Conservation (phyloP, 1,140 invertebrate species). For the Colletes latitarsis region DNA sequence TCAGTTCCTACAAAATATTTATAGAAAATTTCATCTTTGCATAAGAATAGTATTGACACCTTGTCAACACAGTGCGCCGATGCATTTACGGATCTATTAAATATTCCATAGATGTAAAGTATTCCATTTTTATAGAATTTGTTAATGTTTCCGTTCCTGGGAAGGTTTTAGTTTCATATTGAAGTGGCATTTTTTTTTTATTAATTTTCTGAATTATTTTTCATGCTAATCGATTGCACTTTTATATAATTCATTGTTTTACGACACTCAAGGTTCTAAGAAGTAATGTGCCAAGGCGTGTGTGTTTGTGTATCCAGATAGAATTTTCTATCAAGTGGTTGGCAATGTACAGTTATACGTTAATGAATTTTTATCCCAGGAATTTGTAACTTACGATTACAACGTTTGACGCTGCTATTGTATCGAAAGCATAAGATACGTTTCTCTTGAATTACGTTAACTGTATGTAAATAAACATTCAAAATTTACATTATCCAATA, state of each 20-base stretch:
- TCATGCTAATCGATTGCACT: background rate
- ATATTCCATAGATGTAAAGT: conserved; percentile 54
- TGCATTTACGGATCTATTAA: conserved; percentile 49
- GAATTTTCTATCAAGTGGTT: conserved; percentile 5
- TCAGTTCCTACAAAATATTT: conserved; percentile 72
- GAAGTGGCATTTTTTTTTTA: conserved; percentile 2
- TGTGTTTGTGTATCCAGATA: conserved; percentile 43
- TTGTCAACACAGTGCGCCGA: conserved; percentile 32
- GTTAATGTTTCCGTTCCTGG: conserved; percentile 43
- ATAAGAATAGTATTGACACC: conserved; percentile 49
- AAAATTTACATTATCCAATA: conserved; percentile 20
- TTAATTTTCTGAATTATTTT: background rate
- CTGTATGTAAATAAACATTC: conserved; percentile 25
- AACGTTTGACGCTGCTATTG: conserved; percentile 34
- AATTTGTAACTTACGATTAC: conserved; percentile 41
- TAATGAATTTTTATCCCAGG: conserved; percentile 37
- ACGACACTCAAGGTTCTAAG: conserved; percentile 43
- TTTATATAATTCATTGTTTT: conserved; percentile 26
- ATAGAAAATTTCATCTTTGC: conserved; percentile 60
- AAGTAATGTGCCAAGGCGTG: conserved; percentile 60
- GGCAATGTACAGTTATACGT: conserved; percentile 26
- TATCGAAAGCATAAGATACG: conserved; percentile 27
- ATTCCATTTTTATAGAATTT: conserved; percentile 51
- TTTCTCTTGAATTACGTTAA: conserved; percentile 33
- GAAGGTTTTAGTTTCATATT: conserved; percentile 13